Conservation (phyloP, 2,888 invertebrate genomes). For the Coelogynopora nodosa region DNA sequence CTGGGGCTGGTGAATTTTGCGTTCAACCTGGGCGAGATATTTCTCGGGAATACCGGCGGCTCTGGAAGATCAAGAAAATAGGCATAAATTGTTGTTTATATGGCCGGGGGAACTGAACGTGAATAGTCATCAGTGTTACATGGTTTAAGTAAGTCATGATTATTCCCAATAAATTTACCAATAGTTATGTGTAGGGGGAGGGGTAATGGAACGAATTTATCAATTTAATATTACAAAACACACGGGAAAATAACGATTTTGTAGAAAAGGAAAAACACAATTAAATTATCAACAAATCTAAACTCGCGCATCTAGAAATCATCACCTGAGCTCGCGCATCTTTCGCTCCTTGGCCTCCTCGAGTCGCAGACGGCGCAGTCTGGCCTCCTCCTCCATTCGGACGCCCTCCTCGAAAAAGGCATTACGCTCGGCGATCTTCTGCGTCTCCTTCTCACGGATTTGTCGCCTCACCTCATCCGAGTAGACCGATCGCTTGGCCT, state of each 20-base stretch:
- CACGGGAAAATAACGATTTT: background rate
- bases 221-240: no score
- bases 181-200: no score
- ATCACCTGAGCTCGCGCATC: constrained; percentile 58
- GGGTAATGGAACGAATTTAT: background rate
- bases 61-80: constrained; percentile 52
- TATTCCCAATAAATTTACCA: no score
- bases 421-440: constrained; percentile 57
- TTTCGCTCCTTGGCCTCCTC: constrained; percentile 61
- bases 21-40: constrained; percentile 60
- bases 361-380: constrained; percentile 54
- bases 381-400: constrained; percentile 59
- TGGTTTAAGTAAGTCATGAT: no score
- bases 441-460: constrained; percentile 59
- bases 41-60: constrained; percentile 61
- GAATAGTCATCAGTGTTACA: no score
- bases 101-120: no score
- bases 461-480: constrained; percentile 58
- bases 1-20: constrained; percentile 57
- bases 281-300: background rate
- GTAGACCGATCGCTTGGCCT: constrained; percentile 51
- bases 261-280: background rate
- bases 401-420: constrained; percentile 62
- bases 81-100: no score
- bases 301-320: constrained; percentile 56